Evolutionary conservation across 2,888 invertebrate species (phyloP).

Genomic region (Quadriops clusia): DNA sequence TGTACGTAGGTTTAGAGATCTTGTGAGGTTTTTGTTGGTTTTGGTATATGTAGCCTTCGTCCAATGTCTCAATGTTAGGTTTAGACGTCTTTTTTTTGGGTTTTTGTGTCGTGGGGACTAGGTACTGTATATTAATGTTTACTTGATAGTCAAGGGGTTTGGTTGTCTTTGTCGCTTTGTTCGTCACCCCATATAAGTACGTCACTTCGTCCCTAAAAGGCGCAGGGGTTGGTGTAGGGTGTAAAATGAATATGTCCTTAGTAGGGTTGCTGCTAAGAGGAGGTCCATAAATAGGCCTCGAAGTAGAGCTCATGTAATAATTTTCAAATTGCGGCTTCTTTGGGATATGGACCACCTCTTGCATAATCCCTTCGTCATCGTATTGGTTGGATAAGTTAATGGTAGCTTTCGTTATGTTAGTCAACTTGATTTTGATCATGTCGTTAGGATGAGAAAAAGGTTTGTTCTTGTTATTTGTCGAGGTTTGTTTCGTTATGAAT

Average conservation of each 20-base stretch:
- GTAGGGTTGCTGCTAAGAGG: too few species aligned
- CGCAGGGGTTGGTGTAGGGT: slow-evolving; percentile 1
- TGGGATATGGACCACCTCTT: too few species aligned
- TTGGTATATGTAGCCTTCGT: not conserved
- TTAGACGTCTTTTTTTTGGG: slow-evolving; percentile 11
- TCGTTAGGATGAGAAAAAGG: slow-evolving; percentile 11
- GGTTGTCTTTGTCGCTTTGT: slow-evolving; percentile 8
- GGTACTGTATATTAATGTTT: slow-evolving; percentile 21
- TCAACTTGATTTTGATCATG: slow-evolving; percentile 17
- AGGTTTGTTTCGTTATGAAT: not conserved
- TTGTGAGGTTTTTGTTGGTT: slow-evolving; percentile 1
- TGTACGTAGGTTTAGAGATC: slow-evolving; percentile 1
- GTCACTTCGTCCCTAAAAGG: slow-evolving; percentile 10
- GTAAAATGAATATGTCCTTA: slow-evolving; percentile 4
- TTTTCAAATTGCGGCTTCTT: too few species aligned
- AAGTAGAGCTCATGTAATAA: too few species aligned
- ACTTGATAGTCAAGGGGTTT: slow-evolving; percentile 17
- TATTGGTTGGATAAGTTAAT: too few species aligned
- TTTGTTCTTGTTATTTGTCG: not conserved
- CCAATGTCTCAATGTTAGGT: slow-evolving; percentile 1
- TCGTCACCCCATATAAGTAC: slow-evolving; percentile 12
- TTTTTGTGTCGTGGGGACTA: slow-evolving; percentile 11
- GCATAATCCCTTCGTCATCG: too few species aligned
- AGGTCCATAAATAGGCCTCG: too few species aligned
- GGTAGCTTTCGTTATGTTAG: slow-evolving; percentile 15